Base-by-base conservation (phyloP, 1,140 invertebrate species). In the Bombus pascuorum region DNA sequence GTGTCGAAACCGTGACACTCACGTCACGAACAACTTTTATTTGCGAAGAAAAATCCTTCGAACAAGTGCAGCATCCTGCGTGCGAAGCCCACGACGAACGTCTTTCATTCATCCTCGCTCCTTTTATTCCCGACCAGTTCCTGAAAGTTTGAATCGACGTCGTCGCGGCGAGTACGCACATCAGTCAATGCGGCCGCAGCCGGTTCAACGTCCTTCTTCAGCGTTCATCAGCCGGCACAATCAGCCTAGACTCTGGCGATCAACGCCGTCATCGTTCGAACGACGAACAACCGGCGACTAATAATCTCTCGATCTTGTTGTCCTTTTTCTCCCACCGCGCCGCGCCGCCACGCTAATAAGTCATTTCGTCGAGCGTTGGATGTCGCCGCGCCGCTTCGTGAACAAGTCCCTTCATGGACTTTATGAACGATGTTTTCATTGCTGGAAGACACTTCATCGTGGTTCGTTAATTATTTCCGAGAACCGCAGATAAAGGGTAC, bases 361-460 rank as follows among this genome's bases (percentile, higher is more conserved):
- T 89, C 84, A 90, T 90, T 90, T 82, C 80, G 80, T 57, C 74
- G 75, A 39, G 75, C 81, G 81, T 91, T 88, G 83, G 83, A 91
- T 89, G 90, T 91, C 91, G 89, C 90, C 89, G 89, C 91, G 89
- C 90, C 86, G 89, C 65, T 84, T 78, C 62, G 85, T 85, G 85
- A 91, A 87, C 75, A 66, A 66, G 68, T 86, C 74, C 90, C 81
- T 84, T 86, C 81, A 89, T 74, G 76, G 72, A 42, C 15, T 81
- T 66, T 68, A 86, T 74, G 81, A 85, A 89, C 83, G 86, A 92
- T 87, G 90, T 91, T 92, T 32, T 91, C 90, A 91, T 92, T 83
- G 81, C 75, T 53, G 47, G 18, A 22, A 86, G 83, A 86, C 85
- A 81, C 68, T 90, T 90, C 88, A 91, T 91, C 91, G 85, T 42